Evolutionary conservation across 2,888 invertebrate species (phyloP), one percentile per base, ranked within the genome.

Genomic region (Apamea sordens): DNA sequence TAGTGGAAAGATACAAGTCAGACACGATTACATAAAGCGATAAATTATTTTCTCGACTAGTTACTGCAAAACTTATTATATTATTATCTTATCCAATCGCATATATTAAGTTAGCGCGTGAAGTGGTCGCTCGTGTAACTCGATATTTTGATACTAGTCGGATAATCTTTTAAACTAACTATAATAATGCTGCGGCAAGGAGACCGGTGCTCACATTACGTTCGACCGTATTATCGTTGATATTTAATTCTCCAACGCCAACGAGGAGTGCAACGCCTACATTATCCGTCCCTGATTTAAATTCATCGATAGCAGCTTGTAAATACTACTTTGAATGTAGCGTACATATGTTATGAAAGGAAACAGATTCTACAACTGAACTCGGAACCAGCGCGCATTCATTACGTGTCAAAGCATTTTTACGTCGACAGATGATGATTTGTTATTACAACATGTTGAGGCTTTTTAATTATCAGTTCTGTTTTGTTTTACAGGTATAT

Each of bases 271-370:
- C 83, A 77, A 86, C 88, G 89, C 89, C 90, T 88, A 89, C 90
- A 79, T 86, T 83, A 88, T 85, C 72, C 72, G 68, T 76, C 78
- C 71, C 84, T 86, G 87, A 82, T 89, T 89, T 79, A 87, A 90
- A 90, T 89, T 82, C 88, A 88, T 86, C 84, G 90, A 89, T 88
- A 84, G 68, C 68, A 75, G 80, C 69, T 85, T 85, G 80, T 82
- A 87, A 86, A 79, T 82, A 84, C 76, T 77, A 64, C 71, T 80
- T 75, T 68, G n/a, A 74, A 70, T 64, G 63, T 73, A 79, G 63
- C 44, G 32, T 71, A 82, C 72, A 79, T 69, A 77, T 77, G 85
- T 80, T 70, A 74, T 70, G 75, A 61, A 73, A 70, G 72, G 69
- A 78, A 84, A 74, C 64, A 77, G 81, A 75, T 76, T 61, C 47